Conservation (phyloP, 1,140 invertebrate genomes). For the Philopotamus ludificatus region DNA sequence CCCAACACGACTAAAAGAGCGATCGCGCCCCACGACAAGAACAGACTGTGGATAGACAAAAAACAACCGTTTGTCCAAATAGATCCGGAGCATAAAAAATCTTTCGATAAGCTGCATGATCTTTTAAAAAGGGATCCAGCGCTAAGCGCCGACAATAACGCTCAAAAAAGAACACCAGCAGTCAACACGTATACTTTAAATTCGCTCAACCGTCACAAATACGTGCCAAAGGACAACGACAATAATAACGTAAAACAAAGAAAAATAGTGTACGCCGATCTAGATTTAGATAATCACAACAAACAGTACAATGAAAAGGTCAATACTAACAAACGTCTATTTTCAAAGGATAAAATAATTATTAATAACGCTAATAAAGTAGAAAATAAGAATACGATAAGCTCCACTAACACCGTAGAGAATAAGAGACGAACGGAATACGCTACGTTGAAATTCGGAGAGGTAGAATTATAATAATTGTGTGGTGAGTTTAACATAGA, state of each 20-base stretch:
- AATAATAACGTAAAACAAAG: slow-evolving; percentile 44
- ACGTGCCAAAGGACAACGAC: slow-evolving; percentile 35
- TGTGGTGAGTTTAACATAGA: neutral
- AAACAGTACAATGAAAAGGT: slow-evolving; percentile 57
- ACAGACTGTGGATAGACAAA: slow-evolving; percentile 44
- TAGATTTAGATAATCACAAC: slow-evolving; percentile 56
- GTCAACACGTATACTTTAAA: slow-evolving; percentile 35
- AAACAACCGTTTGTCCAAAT: slow-evolving; percentile 44
- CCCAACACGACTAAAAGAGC: slow-evolving; percentile 39
- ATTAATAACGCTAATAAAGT: slow-evolving; percentile 46
- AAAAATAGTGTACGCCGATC: slow-evolving; percentile 55
- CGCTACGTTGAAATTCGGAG: slow-evolving; percentile 76
- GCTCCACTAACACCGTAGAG: slow-evolving; percentile 47
- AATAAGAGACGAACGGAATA: slow-evolving; percentile 55
- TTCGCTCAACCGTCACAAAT: slow-evolving; percentile 42
- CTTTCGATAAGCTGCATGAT: slow-evolving; percentile 54
- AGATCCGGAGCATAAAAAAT: slow-evolving; percentile 54
- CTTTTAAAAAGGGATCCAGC: slow-evolving; percentile 53
- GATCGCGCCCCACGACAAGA: slow-evolving; percentile 40
- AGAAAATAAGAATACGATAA: slow-evolving; percentile 47
- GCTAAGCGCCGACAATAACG: slow-evolving; percentile 37
- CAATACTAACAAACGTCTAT: slow-evolving; percentile 55
- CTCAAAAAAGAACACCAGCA: slow-evolving; percentile 45
- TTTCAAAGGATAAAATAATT: slow-evolving; percentile 47
- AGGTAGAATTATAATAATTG: slow-evolving; percentile 70